Evolutionary conservation across 1,140 invertebrate species (phyloP).

Genomic region (Temnothorax longispinosus): DNA sequence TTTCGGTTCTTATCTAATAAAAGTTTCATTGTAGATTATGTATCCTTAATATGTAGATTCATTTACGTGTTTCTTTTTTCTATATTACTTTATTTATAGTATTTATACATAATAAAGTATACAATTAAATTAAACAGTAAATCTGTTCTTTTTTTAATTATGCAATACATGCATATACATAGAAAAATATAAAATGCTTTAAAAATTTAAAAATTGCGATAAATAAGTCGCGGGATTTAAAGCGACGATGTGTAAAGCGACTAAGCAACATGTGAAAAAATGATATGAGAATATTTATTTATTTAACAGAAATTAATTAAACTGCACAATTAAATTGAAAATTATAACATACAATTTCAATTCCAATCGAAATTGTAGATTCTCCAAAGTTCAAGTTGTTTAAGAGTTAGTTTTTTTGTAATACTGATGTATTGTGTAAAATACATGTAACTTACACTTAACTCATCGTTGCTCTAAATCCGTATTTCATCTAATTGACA

Average conservation of each 20-base stretch:
- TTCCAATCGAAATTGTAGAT: background rate
- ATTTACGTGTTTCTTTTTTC: background rate
- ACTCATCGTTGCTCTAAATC: background rate
- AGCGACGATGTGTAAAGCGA: background rate
- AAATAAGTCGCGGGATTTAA: background rate
- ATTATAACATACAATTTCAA: background rate
- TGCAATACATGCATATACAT: background rate
- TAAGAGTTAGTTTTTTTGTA: background rate
- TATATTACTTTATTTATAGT: slow-evolving; percentile 13
- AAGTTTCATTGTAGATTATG: background rate
- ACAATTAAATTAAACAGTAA: slow-evolving; percentile 17
- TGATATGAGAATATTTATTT: background rate
- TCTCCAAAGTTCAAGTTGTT: background rate
- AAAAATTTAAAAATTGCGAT: background rate
- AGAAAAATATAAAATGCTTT: slow-evolving; percentile 44
- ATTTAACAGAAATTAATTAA: slow-evolving; percentile 6
- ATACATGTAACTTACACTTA: background rate
- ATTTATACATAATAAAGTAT: slow-evolving; percentile 29
- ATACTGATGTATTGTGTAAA: background rate
- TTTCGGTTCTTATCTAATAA: background rate
- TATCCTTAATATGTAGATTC: background rate
- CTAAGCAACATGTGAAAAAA: background rate
- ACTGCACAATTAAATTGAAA: background rate
- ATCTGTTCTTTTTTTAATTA: background rate
- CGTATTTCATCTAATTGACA: background rate